These are phyloP conservation scores for Aphis gossypii DNA, from an alignment of 1,140 invertebrate species.

Conservation along the genomic window DNA sequence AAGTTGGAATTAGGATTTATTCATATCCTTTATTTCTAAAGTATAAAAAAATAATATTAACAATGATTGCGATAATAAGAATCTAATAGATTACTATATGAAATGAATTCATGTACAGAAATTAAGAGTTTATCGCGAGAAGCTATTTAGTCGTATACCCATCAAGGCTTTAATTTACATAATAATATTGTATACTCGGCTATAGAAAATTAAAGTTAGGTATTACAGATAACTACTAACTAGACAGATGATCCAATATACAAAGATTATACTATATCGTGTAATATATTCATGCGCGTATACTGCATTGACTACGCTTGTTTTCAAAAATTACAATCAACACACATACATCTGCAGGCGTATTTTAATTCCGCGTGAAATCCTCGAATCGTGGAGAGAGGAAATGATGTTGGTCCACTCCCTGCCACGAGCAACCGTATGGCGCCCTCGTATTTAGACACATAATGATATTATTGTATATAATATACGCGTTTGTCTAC, in stretches of 20 bases:
- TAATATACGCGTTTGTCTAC: neutral
- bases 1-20: too few relatives aligned
- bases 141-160: too few relatives aligned
- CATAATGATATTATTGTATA: neutral
- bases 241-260: neutral
- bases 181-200: too few relatives aligned
- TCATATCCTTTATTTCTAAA: too few relatives aligned
- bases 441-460: neutral
- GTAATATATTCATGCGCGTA: neutral
- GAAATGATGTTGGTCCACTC: neutral
- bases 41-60: too few relatives aligned
- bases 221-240: neutral
- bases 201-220: too few relatives aligned
- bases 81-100: too few relatives aligned
- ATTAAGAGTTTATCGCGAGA: too few relatives aligned
- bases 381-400: neutral
- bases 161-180: too few relatives aligned
- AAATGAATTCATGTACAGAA: too few relatives aligned
- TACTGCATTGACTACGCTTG: neutral
- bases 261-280: neutral
- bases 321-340: neutral
- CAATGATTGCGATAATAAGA: too few relatives aligned
- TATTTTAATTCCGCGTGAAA: neutral
- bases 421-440: neutral
- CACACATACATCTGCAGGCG: too few relatives aligned